Conservation (phyloP, 2,113 vertebrate genomes). For the Parotia lawesii region DNA sequence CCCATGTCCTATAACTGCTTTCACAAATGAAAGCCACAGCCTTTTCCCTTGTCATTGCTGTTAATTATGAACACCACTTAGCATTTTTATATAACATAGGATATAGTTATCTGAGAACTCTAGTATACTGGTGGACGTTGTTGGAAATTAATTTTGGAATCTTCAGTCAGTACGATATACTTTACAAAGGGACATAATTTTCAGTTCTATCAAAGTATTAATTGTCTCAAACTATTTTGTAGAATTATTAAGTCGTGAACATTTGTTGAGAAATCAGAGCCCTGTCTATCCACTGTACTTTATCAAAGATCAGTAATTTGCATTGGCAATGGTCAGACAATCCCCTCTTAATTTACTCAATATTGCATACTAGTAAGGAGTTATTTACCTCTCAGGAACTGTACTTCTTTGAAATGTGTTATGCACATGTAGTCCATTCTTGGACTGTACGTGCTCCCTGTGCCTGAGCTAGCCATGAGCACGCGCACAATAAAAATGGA, state of each 20-base stretch:
- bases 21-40: constrained; percentile 2
- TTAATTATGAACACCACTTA: neutral
- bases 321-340: neutral
- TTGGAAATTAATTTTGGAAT: neutral
- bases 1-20: neutral
- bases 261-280: neutral
- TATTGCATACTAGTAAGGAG: neutral
- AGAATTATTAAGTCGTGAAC: neutral
- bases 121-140: neutral
- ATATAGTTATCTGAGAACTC: neutral
- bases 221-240: neutral
- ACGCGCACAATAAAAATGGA: neutral
- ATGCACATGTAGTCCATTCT: constrained; percentile 31
- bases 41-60: neutral
- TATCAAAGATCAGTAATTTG: neutral
- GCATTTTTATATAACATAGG: neutral
- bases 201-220: neutral
- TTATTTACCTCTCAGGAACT: constrained; percentile 19
- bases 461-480: neutral
- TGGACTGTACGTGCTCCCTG: constrained; percentile 12
- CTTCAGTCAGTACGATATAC: neutral
- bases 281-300: neutral
- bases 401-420: constrained; percentile 43
- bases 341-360: neutral
- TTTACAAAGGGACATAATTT: neutral